Evolutionary conservation across 2,888 invertebrate species (phyloP).

Genomic region (Andrena flavipes): DNA sequence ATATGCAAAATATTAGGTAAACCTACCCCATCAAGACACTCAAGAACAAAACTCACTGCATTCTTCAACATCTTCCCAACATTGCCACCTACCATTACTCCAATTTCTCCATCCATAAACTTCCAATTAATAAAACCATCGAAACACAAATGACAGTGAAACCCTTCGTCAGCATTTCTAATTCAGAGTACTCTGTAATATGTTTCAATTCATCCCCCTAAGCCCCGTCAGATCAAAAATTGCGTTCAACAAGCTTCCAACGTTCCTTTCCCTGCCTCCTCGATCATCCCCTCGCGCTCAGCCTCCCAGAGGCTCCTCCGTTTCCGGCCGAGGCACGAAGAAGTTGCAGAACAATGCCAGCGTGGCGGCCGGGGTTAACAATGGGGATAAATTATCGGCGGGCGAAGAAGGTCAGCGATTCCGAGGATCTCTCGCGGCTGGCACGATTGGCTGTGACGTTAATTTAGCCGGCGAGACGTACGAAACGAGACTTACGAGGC

Average conservation of each 20-base stretch:
- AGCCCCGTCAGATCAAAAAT: too few species aligned
- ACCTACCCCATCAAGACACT: too few species aligned
- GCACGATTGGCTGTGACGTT: constrained; percentile 58
- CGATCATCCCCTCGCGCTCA: not conserved
- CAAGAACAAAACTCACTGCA: too few species aligned
- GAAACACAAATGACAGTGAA: too few species aligned
- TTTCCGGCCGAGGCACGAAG: constrained; percentile 40
- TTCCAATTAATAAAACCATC: too few species aligned
- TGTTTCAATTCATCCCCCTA: too few species aligned
- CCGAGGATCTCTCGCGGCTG: constrained; percentile 29
- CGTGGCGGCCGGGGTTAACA: constrained; percentile 31
- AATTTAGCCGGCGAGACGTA: constrained; percentile 60
- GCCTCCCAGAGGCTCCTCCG: not conserved
- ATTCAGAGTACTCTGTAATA: too few species aligned
- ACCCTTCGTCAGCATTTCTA: too few species aligned
- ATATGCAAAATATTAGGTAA: too few species aligned
- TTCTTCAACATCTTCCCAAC: too few species aligned
- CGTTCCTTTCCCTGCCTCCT: not conserved
- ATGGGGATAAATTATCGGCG: constrained; percentile 56
- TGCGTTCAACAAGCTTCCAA: not conserved
- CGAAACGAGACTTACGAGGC: constrained; percentile 57
- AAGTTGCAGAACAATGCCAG: constrained; percentile 37
- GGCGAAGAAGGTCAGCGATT: constrained; percentile 50
- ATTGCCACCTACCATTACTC: too few species aligned
- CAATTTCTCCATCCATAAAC: too few species aligned